Evolutionary conservation across 1,140 invertebrate genomes (phyloP).

Genomic region (Ladona fulva): DNA sequence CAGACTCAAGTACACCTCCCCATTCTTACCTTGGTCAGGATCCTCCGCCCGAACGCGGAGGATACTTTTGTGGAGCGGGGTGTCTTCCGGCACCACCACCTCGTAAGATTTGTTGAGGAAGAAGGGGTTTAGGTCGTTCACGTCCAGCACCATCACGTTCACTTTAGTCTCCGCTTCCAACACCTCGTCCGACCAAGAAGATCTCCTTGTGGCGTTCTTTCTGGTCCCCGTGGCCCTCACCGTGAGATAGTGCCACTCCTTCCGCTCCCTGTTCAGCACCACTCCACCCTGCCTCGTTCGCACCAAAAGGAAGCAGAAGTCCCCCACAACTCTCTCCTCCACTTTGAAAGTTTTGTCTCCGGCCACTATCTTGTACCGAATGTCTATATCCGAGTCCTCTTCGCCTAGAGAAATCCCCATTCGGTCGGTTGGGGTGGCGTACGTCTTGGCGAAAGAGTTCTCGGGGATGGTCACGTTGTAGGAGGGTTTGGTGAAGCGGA

Average conservation of each 20-base stretch:
- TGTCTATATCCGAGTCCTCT: constrained; percentile 32
- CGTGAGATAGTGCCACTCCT: constrained; percentile 70
- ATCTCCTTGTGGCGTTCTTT: constrained; percentile 30
- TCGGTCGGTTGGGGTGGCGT: constrained; percentile 51
- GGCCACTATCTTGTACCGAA: constrained; percentile 71
- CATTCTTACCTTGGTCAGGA: constrained; percentile 87
- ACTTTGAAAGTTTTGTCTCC: constrained; percentile 92
- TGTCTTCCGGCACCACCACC: constrained; percentile 80
- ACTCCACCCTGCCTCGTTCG: constrained; percentile 73
- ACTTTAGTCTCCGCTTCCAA: constrained; percentile 66
- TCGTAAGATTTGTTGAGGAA: constrained; percentile 84
- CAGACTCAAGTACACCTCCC: constrained; percentile 94
- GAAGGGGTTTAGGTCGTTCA: constrained; percentile 84
- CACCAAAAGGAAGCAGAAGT: constrained; percentile 87
- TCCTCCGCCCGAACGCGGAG: constrained; percentile 77
- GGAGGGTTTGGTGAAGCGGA: constrained; percentile 57
- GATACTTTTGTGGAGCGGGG: constrained; percentile 68
- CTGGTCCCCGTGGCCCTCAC: constrained; percentile 60
- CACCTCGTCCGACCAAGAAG: constrained; percentile 32
- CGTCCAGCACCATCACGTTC: constrained; percentile 71
- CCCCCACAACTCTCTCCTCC: constrained; percentile 74
- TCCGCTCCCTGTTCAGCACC: constrained; percentile 83
- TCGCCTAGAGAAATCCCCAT: constrained; percentile 59
- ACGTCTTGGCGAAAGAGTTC: constrained; percentile 81
- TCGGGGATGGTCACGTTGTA: constrained; percentile 91